phyloP scores from a whole-genome alignment of 2,888 invertebrate species.

The Perizoma flavofasciatum region DNA sequence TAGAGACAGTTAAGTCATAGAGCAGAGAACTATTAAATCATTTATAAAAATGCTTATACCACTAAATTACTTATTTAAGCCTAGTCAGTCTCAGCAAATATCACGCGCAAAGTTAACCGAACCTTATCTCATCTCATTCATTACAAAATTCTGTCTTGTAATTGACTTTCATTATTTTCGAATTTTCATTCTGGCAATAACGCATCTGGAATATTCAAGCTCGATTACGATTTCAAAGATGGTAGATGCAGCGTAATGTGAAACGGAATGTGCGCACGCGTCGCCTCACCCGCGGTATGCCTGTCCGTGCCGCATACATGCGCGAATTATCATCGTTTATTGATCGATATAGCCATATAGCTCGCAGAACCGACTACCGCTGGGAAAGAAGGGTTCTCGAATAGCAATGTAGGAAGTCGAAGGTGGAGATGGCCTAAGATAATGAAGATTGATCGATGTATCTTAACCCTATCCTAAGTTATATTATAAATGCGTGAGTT shows the following conservation, averaged over 20 bases:
- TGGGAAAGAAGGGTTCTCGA: no score
- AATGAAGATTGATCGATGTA: no score
- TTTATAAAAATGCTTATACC: no score
- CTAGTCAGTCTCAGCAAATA: no score
- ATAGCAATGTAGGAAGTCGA: not conserved
- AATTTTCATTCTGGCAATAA: slow-evolving; percentile 1
- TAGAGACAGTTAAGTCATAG: not conserved
- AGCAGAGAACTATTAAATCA: no score
- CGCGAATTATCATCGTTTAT: slow-evolving; percentile 41
- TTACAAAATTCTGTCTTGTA: not conserved
- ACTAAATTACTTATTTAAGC: no score
- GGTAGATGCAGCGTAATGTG: slow-evolving; percentile 53
- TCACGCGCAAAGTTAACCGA: no score
- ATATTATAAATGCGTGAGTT: no score
- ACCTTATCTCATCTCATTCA: not conserved
- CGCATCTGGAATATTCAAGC: slow-evolving; percentile 20
- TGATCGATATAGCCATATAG: slow-evolving; percentile 6
- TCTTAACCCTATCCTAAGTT: no score
- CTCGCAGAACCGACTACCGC: not conserved
- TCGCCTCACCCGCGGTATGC: slow-evolving; percentile 70
- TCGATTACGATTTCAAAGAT: slow-evolving; percentile 31
- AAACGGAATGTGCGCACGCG: slow-evolving; percentile 76
- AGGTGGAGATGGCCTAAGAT: no score
- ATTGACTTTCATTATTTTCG: not conserved
- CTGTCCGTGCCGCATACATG: slow-evolving; percentile 45